Evolutionary conservation across 2,888 invertebrate species (phyloP).

Genomic region (Neoaliturus tenellus): DNA sequence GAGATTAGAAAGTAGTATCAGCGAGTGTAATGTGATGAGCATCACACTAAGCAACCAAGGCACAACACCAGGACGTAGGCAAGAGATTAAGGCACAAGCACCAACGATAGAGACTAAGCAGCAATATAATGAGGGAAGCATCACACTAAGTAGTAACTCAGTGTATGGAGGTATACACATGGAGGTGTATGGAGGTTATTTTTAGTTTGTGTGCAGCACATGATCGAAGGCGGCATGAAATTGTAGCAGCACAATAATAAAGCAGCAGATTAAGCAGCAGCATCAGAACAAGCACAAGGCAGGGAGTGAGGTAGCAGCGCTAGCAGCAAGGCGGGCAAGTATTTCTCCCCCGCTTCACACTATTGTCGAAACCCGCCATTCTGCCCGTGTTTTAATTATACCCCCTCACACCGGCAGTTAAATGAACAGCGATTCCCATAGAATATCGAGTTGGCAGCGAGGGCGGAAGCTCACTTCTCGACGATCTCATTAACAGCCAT

Average conservation of each 20-base stretch:
- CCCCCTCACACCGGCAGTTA: constrained; percentile 39
- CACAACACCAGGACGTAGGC: too few species aligned
- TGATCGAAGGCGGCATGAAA: not conserved
- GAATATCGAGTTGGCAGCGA: constrained; percentile 38
- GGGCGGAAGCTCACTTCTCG: constrained; percentile 21
- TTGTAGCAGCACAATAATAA: not conserved
- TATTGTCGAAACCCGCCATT: constrained; percentile 30
- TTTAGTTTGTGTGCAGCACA: too few species aligned
- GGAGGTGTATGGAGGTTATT: too few species aligned
- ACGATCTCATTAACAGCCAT: constrained; percentile 46
- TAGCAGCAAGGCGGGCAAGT: not conserved
- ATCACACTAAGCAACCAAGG: too few species aligned
- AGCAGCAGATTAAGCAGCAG: not conserved
- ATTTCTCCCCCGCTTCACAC: not conserved
- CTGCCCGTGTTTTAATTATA: constrained; percentile 38
- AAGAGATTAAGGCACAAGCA: too few species aligned
- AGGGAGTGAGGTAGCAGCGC: not conserved
- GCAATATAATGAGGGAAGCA: not conserved
- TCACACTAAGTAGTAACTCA: too few species aligned
- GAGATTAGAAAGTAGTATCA: too few species aligned
- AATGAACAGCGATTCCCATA: constrained; percentile 45
- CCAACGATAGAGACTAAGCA: too few species aligned
- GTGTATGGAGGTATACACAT: too few species aligned
- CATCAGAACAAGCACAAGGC: not conserved
- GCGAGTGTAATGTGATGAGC: too few species aligned